These are phyloP conservation scores for Calidris pugnax DNA, from an alignment of 2,113 vertebrate species.

Conservation along the genomic window DNA sequence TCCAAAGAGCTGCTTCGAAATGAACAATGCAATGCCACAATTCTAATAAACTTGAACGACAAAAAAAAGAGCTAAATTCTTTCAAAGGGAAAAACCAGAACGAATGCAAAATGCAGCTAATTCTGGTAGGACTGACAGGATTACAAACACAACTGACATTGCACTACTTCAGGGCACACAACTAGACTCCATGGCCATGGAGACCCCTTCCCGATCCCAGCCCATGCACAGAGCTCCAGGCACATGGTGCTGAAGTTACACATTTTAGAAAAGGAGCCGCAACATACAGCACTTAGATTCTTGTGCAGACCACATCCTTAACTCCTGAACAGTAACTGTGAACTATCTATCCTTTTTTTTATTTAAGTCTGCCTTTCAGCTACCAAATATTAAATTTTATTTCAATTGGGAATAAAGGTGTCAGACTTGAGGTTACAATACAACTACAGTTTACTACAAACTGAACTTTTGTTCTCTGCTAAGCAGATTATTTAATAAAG, in stretches of 20 bases:
- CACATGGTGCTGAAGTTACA: not conserved
- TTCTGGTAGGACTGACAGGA: not conserved
- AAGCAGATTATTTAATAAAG: conserved; percentile 45
- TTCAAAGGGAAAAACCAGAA: not conserved
- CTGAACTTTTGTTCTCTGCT: conserved; percentile 27
- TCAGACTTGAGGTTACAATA: not conserved
- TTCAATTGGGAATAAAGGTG: not conserved
- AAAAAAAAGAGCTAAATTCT: not conserved
- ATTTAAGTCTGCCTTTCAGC: not conserved
- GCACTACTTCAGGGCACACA: not conserved
- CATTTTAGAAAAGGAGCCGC: not conserved
- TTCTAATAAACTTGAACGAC: not conserved
- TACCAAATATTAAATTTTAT: not conserved
- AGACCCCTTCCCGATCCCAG: not conserved
- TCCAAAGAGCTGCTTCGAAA: not conserved
- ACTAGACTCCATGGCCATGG: not conserved
- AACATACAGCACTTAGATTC: not conserved
- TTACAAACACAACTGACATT: accelerated
- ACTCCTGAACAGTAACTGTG: not conserved
- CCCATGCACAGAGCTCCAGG: accelerated
- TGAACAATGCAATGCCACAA: not conserved
- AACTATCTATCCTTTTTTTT: not conserved
- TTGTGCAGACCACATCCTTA: not conserved
- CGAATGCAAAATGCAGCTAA: not conserved
- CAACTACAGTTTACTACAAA: conserved; percentile 10